phyloP scores from a whole-genome alignment of 2,888 invertebrate genomes.

The Hydrotaea diabolus region DNA sequence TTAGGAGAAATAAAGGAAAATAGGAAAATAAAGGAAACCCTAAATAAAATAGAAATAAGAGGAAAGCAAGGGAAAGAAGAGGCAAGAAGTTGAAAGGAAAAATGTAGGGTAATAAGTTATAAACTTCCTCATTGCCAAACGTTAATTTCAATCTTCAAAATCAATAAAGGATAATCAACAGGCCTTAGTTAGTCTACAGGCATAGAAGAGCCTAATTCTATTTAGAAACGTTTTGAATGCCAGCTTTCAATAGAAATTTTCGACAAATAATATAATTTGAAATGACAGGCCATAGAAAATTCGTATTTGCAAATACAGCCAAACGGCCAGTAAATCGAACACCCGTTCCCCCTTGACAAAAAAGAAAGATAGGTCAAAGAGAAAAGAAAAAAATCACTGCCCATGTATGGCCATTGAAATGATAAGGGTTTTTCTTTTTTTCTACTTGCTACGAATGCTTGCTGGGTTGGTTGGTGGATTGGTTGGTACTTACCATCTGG shows the following conservation, averaged over 20 bases:
- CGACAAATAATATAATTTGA: slow-evolving; percentile 32
- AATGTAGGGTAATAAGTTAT: slow-evolving; percentile 37
- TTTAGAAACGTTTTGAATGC: slow-evolving; percentile 15
- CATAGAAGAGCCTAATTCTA: no score
- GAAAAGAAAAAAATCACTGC: not conserved
- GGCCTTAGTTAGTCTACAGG: no score
- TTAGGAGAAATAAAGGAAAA: not conserved
- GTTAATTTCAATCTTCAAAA: slow-evolving; percentile 25
- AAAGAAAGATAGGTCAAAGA: no score
- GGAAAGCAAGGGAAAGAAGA: not conserved
- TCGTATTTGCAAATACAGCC: not conserved
- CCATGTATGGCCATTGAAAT: not conserved
- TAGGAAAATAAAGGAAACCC: no score
- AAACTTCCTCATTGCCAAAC: slow-evolving; percentile 45
- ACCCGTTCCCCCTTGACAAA: not conserved
- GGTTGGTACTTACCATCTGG: slow-evolving; percentile 87
- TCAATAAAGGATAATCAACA: slow-evolving; percentile 6
- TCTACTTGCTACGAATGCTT: no score
- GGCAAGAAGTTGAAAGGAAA: no score
- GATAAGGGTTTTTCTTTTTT: slow-evolving; percentile 24
- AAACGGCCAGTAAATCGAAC: not conserved
- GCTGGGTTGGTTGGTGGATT: not conserved
- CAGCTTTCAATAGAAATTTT: not conserved
- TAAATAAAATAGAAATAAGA: no score
- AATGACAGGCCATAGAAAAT: slow-evolving; percentile 35